Conservation (phyloP, 2,888 invertebrate species). For the Nyleta sp. region DNA sequence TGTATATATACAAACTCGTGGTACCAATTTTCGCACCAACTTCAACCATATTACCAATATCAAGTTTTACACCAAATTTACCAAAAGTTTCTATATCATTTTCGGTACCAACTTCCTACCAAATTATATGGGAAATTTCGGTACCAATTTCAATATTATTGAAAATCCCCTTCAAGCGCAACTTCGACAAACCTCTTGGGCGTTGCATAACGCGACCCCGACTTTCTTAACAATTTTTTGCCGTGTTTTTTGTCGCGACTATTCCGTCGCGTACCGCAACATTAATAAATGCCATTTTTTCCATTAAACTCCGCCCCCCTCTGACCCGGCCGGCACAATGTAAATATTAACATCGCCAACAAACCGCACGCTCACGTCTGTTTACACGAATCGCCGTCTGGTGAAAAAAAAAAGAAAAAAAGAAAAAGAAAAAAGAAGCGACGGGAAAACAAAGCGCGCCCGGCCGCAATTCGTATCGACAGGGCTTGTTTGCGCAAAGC, state of each 20-base stretch:
- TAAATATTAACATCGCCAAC: constrained; percentile 26
- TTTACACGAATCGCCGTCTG: constrained; percentile 28
- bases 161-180: too few species aligned
- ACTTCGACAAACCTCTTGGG: too few species aligned
- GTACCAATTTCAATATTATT: too few species aligned
- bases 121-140: too few species aligned
- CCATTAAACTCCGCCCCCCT: constrained; percentile 13
- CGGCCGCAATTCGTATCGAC: not conserved
- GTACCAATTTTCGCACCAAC: too few species aligned
- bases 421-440: not conserved
- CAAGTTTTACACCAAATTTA: too few species aligned
- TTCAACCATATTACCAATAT: too few species aligned
- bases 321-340: constrained; percentile 15
- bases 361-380: constrained; percentile 34
- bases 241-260: not conserved
- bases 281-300: constrained; percentile 28
- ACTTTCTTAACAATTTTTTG: not conserved
- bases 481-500: not conserved
- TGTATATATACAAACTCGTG: too few species aligned
- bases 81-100: too few species aligned
- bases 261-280: constrained; percentile 9
- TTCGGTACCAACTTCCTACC: too few species aligned
- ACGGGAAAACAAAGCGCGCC: too few species aligned
- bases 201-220: not conserved
- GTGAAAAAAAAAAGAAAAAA: constrained; percentile 22